phyloP scores from a whole-genome alignment of 2,113 vertebrate species.

The Apteryx owenii region DNA sequence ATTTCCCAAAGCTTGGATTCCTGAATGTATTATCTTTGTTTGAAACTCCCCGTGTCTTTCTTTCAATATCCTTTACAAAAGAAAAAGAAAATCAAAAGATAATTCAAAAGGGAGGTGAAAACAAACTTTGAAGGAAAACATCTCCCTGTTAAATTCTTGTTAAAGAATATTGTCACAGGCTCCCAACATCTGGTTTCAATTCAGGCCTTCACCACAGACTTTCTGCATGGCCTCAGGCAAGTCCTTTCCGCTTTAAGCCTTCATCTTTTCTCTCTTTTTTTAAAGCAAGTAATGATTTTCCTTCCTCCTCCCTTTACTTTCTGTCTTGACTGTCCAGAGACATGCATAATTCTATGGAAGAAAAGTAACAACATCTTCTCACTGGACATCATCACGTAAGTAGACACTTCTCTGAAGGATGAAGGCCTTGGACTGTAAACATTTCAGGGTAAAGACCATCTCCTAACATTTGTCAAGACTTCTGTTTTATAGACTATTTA shows the following conservation, averaged over 20 bases:
- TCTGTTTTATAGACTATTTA: constrained; percentile 33
- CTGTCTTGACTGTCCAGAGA: neutral
- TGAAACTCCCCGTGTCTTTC: neutral
- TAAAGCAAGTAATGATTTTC: neutral
- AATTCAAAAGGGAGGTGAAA: neutral
- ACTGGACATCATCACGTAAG: neutral
- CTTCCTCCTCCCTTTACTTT: neutral
- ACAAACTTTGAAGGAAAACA: constrained; percentile 20
- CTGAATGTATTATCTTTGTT: neutral
- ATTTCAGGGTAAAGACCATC: constrained; percentile 5
- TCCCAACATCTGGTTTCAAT: constrained; percentile 12
- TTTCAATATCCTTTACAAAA: neutral
- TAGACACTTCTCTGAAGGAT: neutral
- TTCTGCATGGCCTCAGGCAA: neutral
- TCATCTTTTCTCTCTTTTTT: neutral
- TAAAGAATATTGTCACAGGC: neutral
- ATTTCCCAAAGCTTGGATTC: neutral
- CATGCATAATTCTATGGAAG: neutral
- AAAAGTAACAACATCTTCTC: neutral
- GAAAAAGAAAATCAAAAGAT: neutral
- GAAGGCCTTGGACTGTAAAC: neutral
- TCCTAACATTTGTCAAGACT: constrained; percentile 34
- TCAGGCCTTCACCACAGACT: constrained; percentile 20
- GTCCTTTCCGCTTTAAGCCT: neutral
- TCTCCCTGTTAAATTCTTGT: neutral